Conservation (phyloP, 2,888 invertebrate species). For the Perizoma flavofasciatum region DNA sequence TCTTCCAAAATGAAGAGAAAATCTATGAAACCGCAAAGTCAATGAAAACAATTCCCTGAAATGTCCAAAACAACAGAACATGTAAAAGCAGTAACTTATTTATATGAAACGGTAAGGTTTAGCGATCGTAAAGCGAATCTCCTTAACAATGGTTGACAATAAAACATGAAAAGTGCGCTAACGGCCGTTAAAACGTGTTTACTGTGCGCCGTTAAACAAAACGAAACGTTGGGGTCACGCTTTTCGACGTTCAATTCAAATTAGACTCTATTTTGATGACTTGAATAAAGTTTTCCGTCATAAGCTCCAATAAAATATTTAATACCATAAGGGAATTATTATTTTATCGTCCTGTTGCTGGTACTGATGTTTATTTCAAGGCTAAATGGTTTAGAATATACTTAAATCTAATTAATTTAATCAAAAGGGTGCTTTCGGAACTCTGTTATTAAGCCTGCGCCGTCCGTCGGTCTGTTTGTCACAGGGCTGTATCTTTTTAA, state of each 20-base stretch:
- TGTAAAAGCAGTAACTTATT: constrained; percentile 54
- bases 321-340: constrained; percentile 6
- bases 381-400: no score
- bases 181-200: constrained; percentile 77
- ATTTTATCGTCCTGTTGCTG: neutral
- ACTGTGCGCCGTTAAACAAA: constrained; percentile 65
- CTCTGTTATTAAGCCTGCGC: no score
- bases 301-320: constrained; percentile 21
- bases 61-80: constrained; percentile 18
- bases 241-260: constrained; percentile 26
- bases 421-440: no score
- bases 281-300: constrained; percentile 25
- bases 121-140: constrained; percentile 69
- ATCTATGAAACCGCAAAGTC: neutral
- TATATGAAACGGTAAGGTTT: constrained; percentile 63
- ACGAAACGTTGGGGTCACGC: constrained; percentile 52
- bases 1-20: no score
- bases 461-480: no score
- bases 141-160: constrained; percentile 73
- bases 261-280: constrained; percentile 30
- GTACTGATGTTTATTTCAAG: no score
- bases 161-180: constrained; percentile 80
- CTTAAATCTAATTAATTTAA: no score
- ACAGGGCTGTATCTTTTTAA: no score
- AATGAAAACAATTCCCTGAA: neutral